Conservation (phyloP, 2,797 vertebrate species). For the Cryptoprocta ferox region DNA sequence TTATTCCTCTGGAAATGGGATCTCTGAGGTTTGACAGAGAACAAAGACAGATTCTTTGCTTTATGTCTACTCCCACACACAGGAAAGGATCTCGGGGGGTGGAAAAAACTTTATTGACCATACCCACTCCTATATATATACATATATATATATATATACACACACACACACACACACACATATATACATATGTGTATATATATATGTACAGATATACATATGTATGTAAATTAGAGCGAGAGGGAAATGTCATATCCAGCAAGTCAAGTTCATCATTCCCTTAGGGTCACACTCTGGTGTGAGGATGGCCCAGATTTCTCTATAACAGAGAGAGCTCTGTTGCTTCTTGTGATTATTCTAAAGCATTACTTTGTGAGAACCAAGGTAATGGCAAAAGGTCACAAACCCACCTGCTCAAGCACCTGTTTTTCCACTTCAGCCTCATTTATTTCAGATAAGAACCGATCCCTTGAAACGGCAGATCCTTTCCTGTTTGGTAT, state of each 20-base stretch:
- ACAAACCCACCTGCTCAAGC: conserved; percentile 60
- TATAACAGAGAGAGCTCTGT: conserved; percentile 64
- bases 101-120: neutral
- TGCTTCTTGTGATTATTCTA: conserved; percentile 44
- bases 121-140: no score
- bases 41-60: conserved; percentile 48
- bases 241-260: conserved; percentile 34
- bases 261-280: conserved; percentile 66
- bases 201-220: neutral
- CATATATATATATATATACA: neutral
- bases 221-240: neutral
- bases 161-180: no score
- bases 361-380: conserved; percentile 35
- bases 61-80: neutral
- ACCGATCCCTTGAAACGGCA: conserved; percentile 3
- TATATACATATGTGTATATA: neutral
- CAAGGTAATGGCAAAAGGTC: conserved; percentile 62
- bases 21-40: neutral
- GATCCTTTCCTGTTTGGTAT: conserved; percentile 21
- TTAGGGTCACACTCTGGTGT: neutral
- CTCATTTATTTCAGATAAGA: conserved; percentile 67
- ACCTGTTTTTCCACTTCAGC: conserved; percentile 58
- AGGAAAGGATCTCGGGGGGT: neutral
- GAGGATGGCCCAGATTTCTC: conserved; percentile 30
- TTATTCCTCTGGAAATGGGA: conserved; percentile 26